These are phyloP conservation scores for Eucera pruinosa DNA, from an alignment of 2,888 invertebrate genomes.

Conservation along the genomic window DNA sequence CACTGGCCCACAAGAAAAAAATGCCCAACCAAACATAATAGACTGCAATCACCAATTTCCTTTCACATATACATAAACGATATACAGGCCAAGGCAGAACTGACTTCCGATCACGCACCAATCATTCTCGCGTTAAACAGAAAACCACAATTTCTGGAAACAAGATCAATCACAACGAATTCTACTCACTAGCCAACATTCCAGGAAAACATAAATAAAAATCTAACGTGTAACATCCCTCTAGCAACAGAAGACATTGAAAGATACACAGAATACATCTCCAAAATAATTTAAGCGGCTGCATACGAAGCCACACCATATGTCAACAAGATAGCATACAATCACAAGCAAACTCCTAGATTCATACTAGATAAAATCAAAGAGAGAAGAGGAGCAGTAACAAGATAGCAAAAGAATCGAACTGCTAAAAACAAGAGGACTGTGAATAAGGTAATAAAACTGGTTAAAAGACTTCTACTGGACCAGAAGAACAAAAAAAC, in stretches of 20 bases:
- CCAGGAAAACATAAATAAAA: not conserved
- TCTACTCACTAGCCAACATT: not conserved
- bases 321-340: not conserved
- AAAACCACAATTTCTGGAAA: not conserved
- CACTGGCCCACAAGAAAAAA: not conserved
- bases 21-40: too few species aligned
- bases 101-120: not conserved
- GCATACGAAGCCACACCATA: not conserved
- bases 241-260: not conserved
- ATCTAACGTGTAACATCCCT: not conserved
- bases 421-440: not conserved
- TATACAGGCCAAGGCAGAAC: not conserved
- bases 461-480: not conserved
- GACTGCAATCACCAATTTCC: not conserved
- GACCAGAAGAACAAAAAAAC: slow-evolving; percentile 1
- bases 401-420: not conserved
- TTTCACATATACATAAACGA: not conserved
- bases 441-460: not conserved
- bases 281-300: not conserved
- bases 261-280: not conserved
- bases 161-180: not conserved
- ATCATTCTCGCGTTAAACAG: not conserved
- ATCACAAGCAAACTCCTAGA: not conserved
- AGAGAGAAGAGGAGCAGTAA: not conserved
- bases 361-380: not conserved